Conservation (phyloP, 2,888 invertebrate genomes). For the Molorchus minor region DNA sequence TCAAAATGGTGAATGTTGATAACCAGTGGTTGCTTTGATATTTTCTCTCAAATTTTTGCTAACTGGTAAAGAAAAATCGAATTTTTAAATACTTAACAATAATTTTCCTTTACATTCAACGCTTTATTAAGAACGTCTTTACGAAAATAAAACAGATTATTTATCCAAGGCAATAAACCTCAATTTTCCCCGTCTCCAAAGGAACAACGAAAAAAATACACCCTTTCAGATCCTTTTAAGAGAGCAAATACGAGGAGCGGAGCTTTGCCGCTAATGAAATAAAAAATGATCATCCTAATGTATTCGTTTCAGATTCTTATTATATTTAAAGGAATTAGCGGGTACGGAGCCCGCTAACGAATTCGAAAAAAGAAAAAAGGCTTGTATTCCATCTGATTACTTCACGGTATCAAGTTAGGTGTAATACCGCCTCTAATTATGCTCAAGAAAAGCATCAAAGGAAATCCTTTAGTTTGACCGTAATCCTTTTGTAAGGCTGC, state of each 20-base stretch:
- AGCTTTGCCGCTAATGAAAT: constrained; percentile 38
- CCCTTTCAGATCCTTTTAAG: constrained; percentile 30
- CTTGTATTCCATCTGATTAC: constrained; percentile 33
- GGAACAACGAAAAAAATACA: constrained; percentile 19
- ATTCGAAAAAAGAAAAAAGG: constrained; percentile 30
- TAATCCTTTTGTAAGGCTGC: constrained; percentile 13
- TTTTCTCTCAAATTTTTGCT: too few relatives aligned
- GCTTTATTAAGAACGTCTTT: background rate
- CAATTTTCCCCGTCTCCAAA: constrained; percentile 2
- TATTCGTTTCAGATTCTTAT: constrained; percentile 35
- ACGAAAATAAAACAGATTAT: constrained; percentile 16
- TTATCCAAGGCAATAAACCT: constrained; percentile 9
- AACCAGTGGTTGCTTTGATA: too few relatives aligned
- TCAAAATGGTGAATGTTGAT: too few relatives aligned
- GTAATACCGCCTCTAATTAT: constrained; percentile 30
- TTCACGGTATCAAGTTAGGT: constrained; percentile 29
- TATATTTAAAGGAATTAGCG: constrained; percentile 32
- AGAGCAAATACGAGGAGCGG: constrained; percentile 31
- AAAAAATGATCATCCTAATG: constrained; percentile 44
- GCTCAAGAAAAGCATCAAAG: constrained; percentile 30
- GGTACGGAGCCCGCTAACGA: constrained; percentile 13
- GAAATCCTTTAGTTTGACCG: constrained; percentile 12
- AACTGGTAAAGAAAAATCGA: too few relatives aligned
- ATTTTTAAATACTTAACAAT: background rate
- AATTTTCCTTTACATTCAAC: background rate